Evolutionary conservation across 2,113 vertebrate species (phyloP).

Genomic region (Martes martes): DNA sequence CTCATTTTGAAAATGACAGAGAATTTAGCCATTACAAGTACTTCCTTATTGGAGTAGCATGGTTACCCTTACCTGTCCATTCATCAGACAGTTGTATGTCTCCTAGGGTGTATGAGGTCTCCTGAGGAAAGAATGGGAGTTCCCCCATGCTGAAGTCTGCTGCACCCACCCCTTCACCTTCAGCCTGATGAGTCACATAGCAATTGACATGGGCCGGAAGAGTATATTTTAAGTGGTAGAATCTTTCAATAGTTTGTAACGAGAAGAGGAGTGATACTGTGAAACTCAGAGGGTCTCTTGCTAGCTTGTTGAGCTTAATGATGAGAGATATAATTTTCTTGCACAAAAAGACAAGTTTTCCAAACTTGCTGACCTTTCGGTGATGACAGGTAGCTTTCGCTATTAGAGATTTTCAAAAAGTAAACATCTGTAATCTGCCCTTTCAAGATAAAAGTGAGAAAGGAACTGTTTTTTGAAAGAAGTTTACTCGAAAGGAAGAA

Average conservation of each 20-base stretch:
- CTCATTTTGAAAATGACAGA: conserved; percentile 11
- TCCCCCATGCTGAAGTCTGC: not conserved
- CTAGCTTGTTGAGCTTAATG: not conserved
- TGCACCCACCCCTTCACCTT: not conserved
- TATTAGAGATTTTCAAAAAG: conserved; percentile 48
- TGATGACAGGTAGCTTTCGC: conserved; percentile 38
- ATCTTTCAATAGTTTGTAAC: not conserved
- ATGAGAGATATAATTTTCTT: conserved; percentile 47
- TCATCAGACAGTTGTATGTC: not conserved
- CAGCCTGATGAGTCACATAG: not conserved
- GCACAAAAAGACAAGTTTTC: conserved; percentile 47
- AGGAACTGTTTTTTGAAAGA: conserved; percentile 30
- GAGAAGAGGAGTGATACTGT: not conserved
- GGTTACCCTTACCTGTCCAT: not conserved
- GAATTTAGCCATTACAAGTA: not conserved
- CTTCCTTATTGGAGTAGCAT: not conserved
- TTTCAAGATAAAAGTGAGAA: conserved; percentile 50
- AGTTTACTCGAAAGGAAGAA: conserved; percentile 33
- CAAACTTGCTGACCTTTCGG: conserved; percentile 63
- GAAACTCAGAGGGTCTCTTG: not conserved
- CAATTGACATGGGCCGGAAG: not conserved
- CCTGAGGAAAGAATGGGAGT: not conserved
- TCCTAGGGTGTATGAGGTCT: not conserved
- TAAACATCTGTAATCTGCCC: conserved; percentile 52
- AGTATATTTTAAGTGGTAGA: not conserved